Evolutionary conservation across 2,113 vertebrate genomes (phyloP), one percentile per base, ranked within the genome.

Genomic region (Peromyscus polionotus): DNA sequence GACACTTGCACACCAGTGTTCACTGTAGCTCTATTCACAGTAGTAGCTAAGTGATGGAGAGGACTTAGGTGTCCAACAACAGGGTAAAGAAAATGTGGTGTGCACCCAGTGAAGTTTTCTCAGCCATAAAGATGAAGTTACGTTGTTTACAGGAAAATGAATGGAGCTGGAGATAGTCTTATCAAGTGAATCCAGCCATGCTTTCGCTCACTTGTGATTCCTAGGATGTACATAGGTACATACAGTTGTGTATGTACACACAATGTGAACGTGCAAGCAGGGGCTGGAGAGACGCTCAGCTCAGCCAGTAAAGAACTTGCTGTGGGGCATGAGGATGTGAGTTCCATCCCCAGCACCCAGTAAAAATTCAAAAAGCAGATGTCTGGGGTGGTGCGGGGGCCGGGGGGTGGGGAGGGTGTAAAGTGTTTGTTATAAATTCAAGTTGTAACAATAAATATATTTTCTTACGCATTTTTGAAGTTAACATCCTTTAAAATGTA

Each of bases 151-250:
- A 61, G 80, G 36, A 26, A 61, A 83, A 61, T 39, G 19, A 33
- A 22, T n/a, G 0, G 7, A 57, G 36, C 33, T 39, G 5, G 54
- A 14, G 36, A 83, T 26, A 1, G 1, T 79, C 3, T 2, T n/a
- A 36, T n/a, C 6, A 59, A n/a, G 59, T 28, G 59, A 84, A 63
- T 42, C 61, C 28, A 63, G 57, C 12, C n/a, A 28, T 31, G 13
- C 81, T 63, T 8, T 63, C 59, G 26, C 7, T 42, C n/a, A 42
- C 28, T 17, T 84, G n/a, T 63, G 81, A 63, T 42, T 42, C 59
- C 54, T 42, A 84, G 24, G 24, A 42, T 84, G 22, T 42, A 63
- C 1, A 42, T 9, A 63, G 22, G 42, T 63, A 28, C 24, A 39
- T 42, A 42, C 16, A 83, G 16, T 16, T 26, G n/a, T 39, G 22